Conservation (phyloP, 2,888 invertebrate genomes). For the Onchidella celtica region DNA sequence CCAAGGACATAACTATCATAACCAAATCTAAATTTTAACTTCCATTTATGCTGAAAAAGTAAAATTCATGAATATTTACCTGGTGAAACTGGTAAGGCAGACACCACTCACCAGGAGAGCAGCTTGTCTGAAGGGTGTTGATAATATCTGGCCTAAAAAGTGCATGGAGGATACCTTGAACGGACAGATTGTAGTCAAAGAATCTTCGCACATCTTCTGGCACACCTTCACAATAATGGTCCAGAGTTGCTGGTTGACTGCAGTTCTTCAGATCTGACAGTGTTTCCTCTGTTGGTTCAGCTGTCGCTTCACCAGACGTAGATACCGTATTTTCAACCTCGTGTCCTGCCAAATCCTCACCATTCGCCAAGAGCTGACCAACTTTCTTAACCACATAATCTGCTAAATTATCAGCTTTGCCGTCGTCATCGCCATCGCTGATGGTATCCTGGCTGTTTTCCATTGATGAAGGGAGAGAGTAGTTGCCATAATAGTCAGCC, state of each 20-base stretch:
- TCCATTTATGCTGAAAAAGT: too few relatives aligned
- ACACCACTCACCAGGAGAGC: constrained; percentile 31
- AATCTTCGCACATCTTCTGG: constrained; percentile 1
- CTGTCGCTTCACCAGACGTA: too few relatives aligned
- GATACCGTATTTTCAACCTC: neutral
- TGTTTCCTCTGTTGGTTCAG: neutral
- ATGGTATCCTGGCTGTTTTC: neutral
- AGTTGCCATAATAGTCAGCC: too few relatives aligned
- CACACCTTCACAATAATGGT: constrained; percentile 1
- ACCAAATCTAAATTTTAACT: too few relatives aligned
- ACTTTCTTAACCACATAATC: neutral
- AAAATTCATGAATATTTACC: too few relatives aligned
- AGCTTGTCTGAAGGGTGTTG: neutral
- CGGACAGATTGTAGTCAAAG: constrained; percentile 22
- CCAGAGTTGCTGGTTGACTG: neutral
- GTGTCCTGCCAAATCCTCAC: neutral
- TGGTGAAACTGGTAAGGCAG: constrained; percentile 2
- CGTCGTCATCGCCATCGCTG: constrained; percentile 22
- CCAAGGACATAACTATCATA: too few relatives aligned
- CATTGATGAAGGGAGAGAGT: too few relatives aligned
- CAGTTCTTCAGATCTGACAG: constrained; percentile 14
- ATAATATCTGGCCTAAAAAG: constrained; percentile 19
- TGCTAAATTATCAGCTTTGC: constrained; percentile 22
- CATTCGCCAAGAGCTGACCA: neutral
- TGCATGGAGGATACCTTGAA: neutral